Evolutionary conservation across 2,113 vertebrate species (phyloP).

Genomic region (Cottus gobio): DNA sequence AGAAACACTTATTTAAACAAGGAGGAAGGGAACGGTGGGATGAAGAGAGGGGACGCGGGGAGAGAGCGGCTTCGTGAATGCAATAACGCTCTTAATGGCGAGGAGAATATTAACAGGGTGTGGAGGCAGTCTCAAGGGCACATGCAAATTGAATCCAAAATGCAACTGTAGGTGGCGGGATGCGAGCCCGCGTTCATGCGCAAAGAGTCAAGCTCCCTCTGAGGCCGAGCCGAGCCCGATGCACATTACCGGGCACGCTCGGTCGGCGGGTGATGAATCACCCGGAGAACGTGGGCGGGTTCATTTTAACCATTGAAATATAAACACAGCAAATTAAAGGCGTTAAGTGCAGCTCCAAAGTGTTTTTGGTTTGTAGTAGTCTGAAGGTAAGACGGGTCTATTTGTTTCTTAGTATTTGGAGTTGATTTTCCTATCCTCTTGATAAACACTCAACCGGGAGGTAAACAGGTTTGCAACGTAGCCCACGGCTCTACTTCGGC

Average conservation of each 20-base stretch:
- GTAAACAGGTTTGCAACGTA: conserved; percentile 12
- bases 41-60: conserved; percentile 33
- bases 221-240: conserved; percentile 33
- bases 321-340: conserved; percentile 20
- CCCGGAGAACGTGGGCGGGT: conserved; percentile 34
- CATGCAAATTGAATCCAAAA: conserved; percentile 68
- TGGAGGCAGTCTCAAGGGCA: conserved; percentile 71
- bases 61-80: conserved; percentile 49
- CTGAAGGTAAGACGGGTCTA: neutral
- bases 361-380: neutral
- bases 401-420: neutral
- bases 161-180: conserved; percentile 60
- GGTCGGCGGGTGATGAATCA: conserved; percentile 44
- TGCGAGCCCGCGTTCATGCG: conserved; percentile 17
- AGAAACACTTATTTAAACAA: conserved; percentile 62
- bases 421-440: conserved; percentile 24
- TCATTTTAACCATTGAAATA: conserved; percentile 38
- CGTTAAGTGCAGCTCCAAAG: neutral
- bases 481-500: conserved; percentile 27
- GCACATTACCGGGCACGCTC: conserved; percentile 28
- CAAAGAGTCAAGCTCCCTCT: conserved; percentile 1
- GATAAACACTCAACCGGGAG: conserved; percentile 6
- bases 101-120: conserved; percentile 75
- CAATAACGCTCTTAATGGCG: conserved; percentile 77
- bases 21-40: conserved; percentile 40